phyloP scores from a whole-genome alignment of 2,113 vertebrate species.

The Myodes glareolus region DNA sequence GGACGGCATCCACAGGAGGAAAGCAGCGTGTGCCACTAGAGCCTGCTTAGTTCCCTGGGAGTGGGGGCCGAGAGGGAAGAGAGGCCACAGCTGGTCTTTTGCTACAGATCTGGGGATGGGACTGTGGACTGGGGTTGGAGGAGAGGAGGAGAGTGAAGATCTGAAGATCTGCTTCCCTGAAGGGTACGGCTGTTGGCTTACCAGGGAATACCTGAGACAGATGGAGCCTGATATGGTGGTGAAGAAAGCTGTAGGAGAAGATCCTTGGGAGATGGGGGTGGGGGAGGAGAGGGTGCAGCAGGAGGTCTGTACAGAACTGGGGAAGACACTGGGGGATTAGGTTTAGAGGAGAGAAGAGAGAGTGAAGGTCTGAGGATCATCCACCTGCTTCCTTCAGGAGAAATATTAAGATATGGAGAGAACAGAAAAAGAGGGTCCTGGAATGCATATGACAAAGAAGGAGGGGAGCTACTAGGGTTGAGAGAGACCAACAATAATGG shows the following conservation, averaged over 20 bases:
- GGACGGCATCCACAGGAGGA: background rate
- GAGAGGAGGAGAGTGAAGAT: background rate
- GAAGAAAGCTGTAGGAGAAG: background rate
- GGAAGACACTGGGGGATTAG: background rate
- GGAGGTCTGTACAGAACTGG: background rate
- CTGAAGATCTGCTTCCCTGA: background rate
- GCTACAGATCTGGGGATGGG: background rate
- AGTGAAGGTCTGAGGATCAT: background rate
- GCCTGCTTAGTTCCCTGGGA: background rate
- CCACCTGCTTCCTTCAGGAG: background rate
- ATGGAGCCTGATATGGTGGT: background rate
- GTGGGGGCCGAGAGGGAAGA: background rate
- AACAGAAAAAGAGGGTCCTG: too few species aligned
- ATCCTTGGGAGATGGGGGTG: background rate
- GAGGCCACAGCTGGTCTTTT: background rate
- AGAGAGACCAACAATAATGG: background rate
- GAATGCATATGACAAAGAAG: background rate
- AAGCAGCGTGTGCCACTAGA: background rate
- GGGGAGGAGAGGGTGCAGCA: background rate
- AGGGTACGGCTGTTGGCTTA: background rate
- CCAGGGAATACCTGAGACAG: background rate
- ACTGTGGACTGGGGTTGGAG: background rate
- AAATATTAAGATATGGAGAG: background rate
- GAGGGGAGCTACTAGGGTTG: background rate
- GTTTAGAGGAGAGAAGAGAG: background rate